Conservation (phyloP, 2,888 invertebrate species). For the Hydriomena furcata region DNA sequence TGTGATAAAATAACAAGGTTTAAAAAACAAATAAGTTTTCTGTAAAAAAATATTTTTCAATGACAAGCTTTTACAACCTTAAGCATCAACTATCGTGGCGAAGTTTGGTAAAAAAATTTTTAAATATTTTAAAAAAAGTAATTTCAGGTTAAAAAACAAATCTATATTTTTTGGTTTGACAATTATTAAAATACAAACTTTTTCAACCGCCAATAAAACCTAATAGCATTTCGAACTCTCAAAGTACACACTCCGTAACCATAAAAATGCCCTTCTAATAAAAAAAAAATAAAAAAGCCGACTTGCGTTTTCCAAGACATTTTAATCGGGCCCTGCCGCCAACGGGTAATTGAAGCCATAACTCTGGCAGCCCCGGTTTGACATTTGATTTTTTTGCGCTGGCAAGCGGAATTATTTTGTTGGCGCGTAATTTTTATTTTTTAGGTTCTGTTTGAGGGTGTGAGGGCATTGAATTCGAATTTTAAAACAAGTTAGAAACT, state of each 20-base stretch:
- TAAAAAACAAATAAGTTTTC: too few species aligned
- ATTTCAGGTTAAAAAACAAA: too few species aligned
- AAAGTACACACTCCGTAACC: conserved; percentile 31
- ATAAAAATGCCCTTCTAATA: conserved; percentile 52
- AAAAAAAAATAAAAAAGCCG: conserved; percentile 54
- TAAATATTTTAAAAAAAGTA: too few species aligned
- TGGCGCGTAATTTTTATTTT: conserved; percentile 49
- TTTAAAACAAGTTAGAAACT: too few species aligned
- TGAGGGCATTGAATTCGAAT: conserved; percentile 40
- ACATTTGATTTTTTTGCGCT: conserved; percentile 77
- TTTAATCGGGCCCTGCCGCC: conserved; percentile 71
- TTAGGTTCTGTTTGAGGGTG: conserved; percentile 56
- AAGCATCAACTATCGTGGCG: too few species aligned
- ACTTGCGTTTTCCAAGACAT: conserved; percentile 68
- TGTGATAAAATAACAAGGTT: neutral
- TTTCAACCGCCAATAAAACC: conserved; percentile 3
- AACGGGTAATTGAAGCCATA: conserved; percentile 76
- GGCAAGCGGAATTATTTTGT: conserved; percentile 68
- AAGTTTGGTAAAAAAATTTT: too few species aligned
- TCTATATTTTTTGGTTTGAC: too few species aligned
- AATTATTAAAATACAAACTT: too few species aligned
- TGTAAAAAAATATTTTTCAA: too few species aligned
- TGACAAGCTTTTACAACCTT: too few species aligned
- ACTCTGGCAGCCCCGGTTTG: conserved; percentile 79
- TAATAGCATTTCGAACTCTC: conserved; percentile 18